Conservation (phyloP, 2,888 invertebrate species). For the Mellilla xanthometata region DNA sequence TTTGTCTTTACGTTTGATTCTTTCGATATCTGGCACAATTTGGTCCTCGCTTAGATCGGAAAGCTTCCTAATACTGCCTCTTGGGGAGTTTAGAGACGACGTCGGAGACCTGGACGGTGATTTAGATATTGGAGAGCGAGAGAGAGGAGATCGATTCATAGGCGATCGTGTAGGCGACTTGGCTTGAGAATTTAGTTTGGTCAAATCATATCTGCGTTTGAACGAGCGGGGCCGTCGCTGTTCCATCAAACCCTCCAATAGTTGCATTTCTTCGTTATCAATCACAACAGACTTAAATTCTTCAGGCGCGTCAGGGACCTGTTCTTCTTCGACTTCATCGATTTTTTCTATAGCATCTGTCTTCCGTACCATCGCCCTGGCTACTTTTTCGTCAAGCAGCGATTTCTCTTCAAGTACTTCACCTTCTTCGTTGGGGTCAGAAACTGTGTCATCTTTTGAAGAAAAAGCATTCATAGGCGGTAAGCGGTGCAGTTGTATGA, state of each 20-base stretch:
- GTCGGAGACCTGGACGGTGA: conserved; percentile 78
- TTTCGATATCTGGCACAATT: conserved; percentile 76
- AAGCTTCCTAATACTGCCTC: conserved; percentile 76
- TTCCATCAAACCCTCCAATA: conserved; percentile 79
- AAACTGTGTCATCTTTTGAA: conserved; percentile 94
- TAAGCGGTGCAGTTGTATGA: conserved; percentile 89
- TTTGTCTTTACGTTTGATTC: conserved; percentile 75
- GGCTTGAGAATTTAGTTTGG: conserved; percentile 63
- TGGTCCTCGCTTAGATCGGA: conserved; percentile 79
- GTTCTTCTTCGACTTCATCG: conserved; percentile 82
- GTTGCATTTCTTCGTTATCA: conserved; percentile 81
- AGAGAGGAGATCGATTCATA: conserved; percentile 69
- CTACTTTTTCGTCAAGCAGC: conserved; percentile 64
- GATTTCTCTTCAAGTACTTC: conserved; percentile 84
- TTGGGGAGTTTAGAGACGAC: conserved; percentile 77
- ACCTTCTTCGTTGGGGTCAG: conserved; percentile 87
- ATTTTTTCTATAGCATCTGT: conserved; percentile 69
- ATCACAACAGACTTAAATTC: conserved; percentile 75
- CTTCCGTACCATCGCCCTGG: conserved; percentile 41
- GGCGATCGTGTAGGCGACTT: conserved; percentile 75
- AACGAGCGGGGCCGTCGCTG: conserved; percentile 76
- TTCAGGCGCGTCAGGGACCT: conserved; percentile 52
- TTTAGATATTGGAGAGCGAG: conserved; percentile 75
- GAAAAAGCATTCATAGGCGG: conserved; percentile 94
- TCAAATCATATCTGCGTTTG: conserved; percentile 71